Percentiles rank a stretch among this genome's conserved stretches.
These are phyloP conservation scores for Apteryx mantelli DNA, from an alignment of 2,113 vertebrate species.

Conservation along the genomic window DNA sequence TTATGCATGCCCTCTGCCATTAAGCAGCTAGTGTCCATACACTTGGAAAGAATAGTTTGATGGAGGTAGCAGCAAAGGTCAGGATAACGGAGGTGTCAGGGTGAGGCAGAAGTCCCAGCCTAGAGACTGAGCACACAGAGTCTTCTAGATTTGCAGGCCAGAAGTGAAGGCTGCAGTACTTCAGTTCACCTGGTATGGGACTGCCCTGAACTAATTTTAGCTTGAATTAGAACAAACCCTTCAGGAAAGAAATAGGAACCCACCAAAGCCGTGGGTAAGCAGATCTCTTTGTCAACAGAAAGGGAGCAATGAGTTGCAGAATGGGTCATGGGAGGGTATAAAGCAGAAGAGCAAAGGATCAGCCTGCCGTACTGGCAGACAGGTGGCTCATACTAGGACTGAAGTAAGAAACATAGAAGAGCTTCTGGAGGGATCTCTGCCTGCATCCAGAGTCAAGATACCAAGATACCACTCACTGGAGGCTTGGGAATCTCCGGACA, in stretches of 20 bases:
- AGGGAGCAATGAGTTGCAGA: too few species aligned
- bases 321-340: too few species aligned
- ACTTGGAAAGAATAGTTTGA: too few species aligned
- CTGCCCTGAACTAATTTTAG: not conserved
- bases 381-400: not conserved
- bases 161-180: not conserved
- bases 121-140: not conserved
- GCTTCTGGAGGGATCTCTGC: not conserved
- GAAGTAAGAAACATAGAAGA: not conserved
- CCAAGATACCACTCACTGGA: not conserved
- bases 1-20: not conserved
- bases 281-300: not conserved
- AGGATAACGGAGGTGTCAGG: not conserved
- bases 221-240: not conserved
- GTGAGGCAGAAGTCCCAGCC: not conserved
- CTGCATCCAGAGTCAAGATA: not conserved
- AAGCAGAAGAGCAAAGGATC: too few species aligned
- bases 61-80: not conserved
- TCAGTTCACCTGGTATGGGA: not conserved
- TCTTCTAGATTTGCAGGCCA: not conserved
- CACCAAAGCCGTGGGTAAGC: not conserved
- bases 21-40: not conserved
- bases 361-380: too few species aligned
- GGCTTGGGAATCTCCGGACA: rapidly evolving
- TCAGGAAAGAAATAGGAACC: not conserved